phyloP scores from a whole-genome alignment of 2,797 vertebrate species.

The Poliocrania exsul region DNA sequence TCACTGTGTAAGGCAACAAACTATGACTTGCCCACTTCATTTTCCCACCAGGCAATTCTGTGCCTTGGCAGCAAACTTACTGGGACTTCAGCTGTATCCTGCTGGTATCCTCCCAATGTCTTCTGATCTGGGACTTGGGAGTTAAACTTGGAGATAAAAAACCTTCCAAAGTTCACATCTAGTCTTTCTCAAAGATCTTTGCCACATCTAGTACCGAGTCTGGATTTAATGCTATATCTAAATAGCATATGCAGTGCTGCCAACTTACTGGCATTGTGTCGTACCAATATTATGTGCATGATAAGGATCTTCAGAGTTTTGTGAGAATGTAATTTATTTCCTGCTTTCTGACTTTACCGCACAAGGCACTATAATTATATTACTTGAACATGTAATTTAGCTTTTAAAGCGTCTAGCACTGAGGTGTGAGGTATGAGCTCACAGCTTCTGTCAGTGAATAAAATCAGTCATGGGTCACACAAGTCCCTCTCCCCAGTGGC shows the following conservation, averaged over 20 bases:
- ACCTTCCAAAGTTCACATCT: fast-evolving
- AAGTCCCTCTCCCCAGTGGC: background rate
- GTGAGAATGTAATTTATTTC: background rate
- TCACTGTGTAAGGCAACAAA: background rate
- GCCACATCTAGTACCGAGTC: background rate
- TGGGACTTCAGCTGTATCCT: background rate
- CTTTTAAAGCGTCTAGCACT: background rate
- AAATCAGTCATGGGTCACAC: background rate
- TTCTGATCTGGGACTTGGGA: fast-evolving
- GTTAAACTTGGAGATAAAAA: background rate
- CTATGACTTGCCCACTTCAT: background rate
- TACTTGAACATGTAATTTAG: background rate
- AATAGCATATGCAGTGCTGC: background rate
- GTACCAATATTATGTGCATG: background rate
- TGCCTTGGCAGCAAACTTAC: background rate
- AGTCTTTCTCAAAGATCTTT: background rate
- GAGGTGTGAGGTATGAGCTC: background rate
- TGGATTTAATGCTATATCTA: background rate
- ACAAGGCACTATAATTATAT: background rate
- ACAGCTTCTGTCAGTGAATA: background rate
- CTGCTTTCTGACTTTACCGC: background rate
- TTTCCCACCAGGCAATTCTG: background rate
- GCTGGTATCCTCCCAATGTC: background rate
- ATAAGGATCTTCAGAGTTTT: background rate
- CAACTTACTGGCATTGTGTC: background rate